Conservation (phyloP, 2,888 invertebrate species). For the Cybosia mesomella region DNA sequence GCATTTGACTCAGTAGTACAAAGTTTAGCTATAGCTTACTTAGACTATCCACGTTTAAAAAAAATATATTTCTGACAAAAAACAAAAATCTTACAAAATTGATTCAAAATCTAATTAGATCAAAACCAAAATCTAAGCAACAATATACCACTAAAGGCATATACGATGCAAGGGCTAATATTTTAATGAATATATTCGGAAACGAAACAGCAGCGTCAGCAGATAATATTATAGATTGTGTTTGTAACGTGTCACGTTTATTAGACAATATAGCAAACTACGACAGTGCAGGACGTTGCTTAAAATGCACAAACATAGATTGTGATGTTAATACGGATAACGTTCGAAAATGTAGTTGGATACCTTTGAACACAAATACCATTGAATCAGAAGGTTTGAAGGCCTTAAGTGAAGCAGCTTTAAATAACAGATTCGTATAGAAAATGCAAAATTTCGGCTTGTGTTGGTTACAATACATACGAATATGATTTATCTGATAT, state of each 20-base stretch:
- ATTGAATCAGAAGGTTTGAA: conserved; percentile 20
- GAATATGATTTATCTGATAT: conserved; percentile 14
- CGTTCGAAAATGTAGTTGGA: conserved; percentile 22
- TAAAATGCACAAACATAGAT: conserved; percentile 23
- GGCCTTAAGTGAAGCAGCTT: conserved; percentile 15
- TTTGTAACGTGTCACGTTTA: conserved; percentile 18
- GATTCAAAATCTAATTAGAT: conserved; percentile 21
- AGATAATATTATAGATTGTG: conserved; percentile 12
- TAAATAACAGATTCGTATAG: conserved; percentile 12
- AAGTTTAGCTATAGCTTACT: conserved; percentile 20
- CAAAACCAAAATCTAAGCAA: too few relatives aligned
- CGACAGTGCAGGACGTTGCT: conserved; percentile 19
- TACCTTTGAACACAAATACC: conserved; percentile 17
- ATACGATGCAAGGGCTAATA: too few relatives aligned
- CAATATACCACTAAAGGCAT: too few relatives aligned
- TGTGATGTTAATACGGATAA: conserved; percentile 19
- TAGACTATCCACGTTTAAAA: conserved; percentile 18
- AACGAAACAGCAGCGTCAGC: too few relatives aligned
- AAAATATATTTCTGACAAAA: conserved; percentile 16
- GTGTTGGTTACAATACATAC: conserved; percentile 15
- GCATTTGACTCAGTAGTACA: conserved; percentile 23
- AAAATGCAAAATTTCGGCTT: conserved; percentile 16
- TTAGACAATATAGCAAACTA: conserved; percentile 18
- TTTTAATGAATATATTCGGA: too few relatives aligned
- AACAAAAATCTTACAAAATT: conserved; percentile 18